Conservation (phyloP, 2,797 vertebrate genomes). For the Oceanodroma leucorhoa region DNA sequence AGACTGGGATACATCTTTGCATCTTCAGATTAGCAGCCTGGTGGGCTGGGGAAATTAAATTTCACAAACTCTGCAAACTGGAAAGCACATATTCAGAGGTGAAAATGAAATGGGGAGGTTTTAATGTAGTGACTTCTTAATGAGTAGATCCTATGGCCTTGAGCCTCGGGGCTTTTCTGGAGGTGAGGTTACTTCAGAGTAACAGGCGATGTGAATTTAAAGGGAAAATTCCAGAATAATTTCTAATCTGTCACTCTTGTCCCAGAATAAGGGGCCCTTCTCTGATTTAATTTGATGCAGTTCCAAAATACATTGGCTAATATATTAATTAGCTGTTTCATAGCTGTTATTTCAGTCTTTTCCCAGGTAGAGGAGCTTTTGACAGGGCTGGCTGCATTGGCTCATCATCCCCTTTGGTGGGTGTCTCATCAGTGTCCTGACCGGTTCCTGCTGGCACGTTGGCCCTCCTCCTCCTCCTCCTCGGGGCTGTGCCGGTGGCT, state of each 20-base stretch:
- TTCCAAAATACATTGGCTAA: background rate
- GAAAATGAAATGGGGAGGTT: constrained; percentile 21
- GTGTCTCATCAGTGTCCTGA: background rate
- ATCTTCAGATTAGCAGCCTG: constrained; percentile 37
- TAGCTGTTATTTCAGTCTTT: background rate
- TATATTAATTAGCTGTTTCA: background rate
- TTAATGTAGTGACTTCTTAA: background rate
- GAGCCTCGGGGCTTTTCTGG: background rate
- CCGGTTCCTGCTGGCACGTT: fast-evolving
- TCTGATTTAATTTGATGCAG: background rate
- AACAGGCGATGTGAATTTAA: background rate
- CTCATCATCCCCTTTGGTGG: background rate
- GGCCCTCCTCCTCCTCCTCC: background rate
- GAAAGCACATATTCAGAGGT: constrained; percentile 5
- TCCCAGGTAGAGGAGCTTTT: background rate
- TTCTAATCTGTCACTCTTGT: background rate
- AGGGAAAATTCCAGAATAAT: background rate
- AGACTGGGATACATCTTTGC: background rate
- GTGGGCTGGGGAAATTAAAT: constrained; percentile 47
- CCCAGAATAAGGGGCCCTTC: background rate
- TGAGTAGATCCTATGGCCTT: background rate
- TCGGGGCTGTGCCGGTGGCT: background rate
- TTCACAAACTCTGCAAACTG: constrained; percentile 30
- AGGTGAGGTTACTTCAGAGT: background rate
- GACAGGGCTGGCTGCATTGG: background rate